phyloP scores from a whole-genome alignment of 2,888 invertebrate species.

The Cyrtodaria siliqua region DNA sequence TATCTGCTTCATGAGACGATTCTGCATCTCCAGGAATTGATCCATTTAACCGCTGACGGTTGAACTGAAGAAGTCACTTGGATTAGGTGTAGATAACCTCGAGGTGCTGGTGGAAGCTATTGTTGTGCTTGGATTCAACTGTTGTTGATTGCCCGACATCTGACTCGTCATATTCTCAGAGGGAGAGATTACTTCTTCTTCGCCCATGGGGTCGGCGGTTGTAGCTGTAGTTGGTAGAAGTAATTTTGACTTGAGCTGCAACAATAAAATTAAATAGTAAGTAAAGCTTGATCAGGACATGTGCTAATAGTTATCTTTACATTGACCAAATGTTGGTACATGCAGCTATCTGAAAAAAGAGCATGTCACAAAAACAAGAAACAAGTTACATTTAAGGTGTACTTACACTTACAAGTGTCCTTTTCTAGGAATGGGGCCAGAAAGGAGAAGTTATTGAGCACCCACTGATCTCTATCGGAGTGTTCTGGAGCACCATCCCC shows the following conservation, averaged over 20 bases:
- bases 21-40: constrained; percentile 38
- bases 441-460: constrained; percentile 46
- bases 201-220: background rate
- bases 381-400: constrained; percentile 5
- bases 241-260: constrained; percentile 22
- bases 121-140: constrained; percentile 13
- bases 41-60: constrained; percentile 23
- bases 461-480: constrained; percentile 41
- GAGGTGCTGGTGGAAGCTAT: constrained; percentile 21
- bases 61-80: constrained; percentile 14
- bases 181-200: background rate
- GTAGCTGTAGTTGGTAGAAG: constrained; percentile 14
- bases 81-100: constrained; percentile 15
- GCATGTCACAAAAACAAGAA: background rate
- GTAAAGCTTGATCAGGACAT: background rate
- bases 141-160: constrained; percentile 10
- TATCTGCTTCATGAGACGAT: constrained; percentile 37
- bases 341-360: too few relatives aligned
- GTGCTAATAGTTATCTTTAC: too few relatives aligned
- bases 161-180: constrained; percentile 10
- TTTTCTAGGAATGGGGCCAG: constrained; percentile 36
- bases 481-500: constrained; percentile 47
- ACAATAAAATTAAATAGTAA: constrained; percentile 11
- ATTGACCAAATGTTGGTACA: too few relatives aligned
- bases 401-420: constrained; percentile 36